phyloP scores from a whole-genome alignment of 2,113 vertebrate genomes.

The Romanogobio albipinnatus region DNA sequence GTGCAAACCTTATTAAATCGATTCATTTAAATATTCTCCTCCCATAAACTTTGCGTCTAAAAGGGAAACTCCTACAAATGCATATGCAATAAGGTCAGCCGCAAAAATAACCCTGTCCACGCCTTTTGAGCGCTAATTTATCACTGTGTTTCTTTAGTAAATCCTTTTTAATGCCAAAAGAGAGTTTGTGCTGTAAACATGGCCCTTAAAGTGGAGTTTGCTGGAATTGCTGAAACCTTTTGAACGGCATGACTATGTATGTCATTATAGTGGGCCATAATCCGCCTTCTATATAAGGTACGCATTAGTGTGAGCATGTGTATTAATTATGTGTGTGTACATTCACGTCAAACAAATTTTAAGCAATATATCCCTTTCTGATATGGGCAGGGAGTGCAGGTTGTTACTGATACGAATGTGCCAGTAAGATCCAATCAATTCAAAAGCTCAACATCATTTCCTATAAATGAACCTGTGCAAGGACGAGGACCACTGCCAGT shows the following conservation, averaged over 20 bases:
- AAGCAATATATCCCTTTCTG: neutral
- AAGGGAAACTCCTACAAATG: too few species aligned
- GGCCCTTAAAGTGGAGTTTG: too few species aligned
- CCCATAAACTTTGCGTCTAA: too few species aligned
- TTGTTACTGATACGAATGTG: neutral
- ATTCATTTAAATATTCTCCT: too few species aligned
- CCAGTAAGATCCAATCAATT: neutral
- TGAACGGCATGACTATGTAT: neutral
- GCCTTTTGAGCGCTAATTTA: too few species aligned
- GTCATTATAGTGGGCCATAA: neutral
- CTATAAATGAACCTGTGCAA: neutral
- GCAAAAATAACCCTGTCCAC: too few species aligned
- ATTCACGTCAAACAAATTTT: neutral
- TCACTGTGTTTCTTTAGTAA: too few species aligned
- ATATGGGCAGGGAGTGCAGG: neutral
- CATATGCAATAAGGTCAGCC: too few species aligned
- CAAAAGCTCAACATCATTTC: constrained; percentile 4
- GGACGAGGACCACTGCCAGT: too few species aligned
- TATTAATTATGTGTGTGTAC: neutral
- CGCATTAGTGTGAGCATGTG: neutral
- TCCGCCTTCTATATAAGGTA: neutral
- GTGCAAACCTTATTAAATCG: too few species aligned
- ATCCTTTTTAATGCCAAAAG: too few species aligned
- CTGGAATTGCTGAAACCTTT: neutral
- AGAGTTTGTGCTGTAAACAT: too few species aligned